A percentile compares a stretch with the other conserved stretches of the same genome.
These are phyloP conservation scores for Celastrina argiolus DNA, from an alignment of 2,888 invertebrate genomes.

Conservation along the genomic window DNA sequence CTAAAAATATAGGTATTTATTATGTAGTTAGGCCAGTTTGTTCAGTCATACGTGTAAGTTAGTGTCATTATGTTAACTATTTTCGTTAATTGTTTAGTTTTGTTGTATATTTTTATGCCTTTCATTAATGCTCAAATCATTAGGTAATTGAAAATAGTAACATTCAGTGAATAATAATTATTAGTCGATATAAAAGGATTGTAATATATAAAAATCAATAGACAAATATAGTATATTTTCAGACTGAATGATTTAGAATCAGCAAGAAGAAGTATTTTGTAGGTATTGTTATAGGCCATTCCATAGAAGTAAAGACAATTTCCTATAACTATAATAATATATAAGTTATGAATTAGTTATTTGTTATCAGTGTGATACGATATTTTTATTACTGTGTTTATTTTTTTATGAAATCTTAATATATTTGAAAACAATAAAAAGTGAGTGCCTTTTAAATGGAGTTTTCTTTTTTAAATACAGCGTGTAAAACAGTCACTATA, in stretches of 20 bases:
- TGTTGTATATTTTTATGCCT: constrained; percentile 62
- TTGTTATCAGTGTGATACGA: constrained; percentile 65
- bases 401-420: constrained; percentile 65
- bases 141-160: constrained; percentile 33
- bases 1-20: constrained; percentile 64
- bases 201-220: neutral
- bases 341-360: constrained; percentile 38
- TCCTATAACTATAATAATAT: constrained; percentile 33
- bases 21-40: constrained; percentile 69
- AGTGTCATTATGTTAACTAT: constrained; percentile 48
- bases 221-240: neutral
- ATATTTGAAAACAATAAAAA: constrained; percentile 64
- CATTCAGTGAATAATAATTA: constrained; percentile 26
- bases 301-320: constrained; percentile 27
- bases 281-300: constrained; percentile 8
- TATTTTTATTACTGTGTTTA: constrained; percentile 51
- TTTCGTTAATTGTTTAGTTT: constrained; percentile 60
- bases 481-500: too few relatives aligned
- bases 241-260: neutral
- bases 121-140: constrained; percentile 47
- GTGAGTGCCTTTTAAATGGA: constrained; percentile 56
- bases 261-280: neutral
- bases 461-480: constrained; percentile 45
- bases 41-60: constrained; percentile 62
- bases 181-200: neutral